Percentiles rank a stretch among this genome's conserved stretches.
These are phyloP conservation scores for Micrastur ruficollis DNA, from an alignment of 2,797 vertebrate genomes.

Conservation along the genomic window DNA sequence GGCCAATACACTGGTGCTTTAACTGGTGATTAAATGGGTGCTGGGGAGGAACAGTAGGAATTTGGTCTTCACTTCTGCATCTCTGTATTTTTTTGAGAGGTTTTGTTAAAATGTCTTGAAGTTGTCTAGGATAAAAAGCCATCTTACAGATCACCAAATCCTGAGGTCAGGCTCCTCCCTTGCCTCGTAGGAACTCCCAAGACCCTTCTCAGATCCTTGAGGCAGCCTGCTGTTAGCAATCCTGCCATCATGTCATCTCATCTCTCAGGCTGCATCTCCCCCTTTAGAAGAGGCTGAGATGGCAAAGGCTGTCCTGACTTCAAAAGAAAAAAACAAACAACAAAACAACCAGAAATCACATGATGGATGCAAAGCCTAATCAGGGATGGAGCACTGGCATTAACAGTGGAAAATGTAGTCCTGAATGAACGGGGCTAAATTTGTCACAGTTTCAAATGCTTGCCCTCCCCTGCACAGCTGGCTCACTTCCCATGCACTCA, in stretches of 20 bases:
- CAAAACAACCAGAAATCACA: not conserved
- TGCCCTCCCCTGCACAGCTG: not conserved
- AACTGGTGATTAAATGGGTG: not conserved
- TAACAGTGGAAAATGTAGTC: constrained; percentile 13
- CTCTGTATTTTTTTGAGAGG: not conserved
- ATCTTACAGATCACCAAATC: not conserved
- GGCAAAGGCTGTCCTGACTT: not conserved
- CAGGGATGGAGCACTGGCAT: not conserved
- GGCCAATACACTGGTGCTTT: not conserved
- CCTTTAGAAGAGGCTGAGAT: not conserved
- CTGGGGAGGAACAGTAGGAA: not conserved
- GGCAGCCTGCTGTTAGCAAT: not conserved
- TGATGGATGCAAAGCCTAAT: not conserved
- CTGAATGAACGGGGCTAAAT: constrained; percentile 19
- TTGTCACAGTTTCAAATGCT: not conserved
- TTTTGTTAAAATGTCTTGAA: not conserved
- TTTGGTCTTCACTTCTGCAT: not conserved
- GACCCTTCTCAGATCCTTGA: not conserved
- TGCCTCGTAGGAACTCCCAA: not conserved
- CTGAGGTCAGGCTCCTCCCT: not conserved
- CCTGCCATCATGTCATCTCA: not conserved
- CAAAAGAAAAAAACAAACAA: not conserved
- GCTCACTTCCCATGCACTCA: not conserved
- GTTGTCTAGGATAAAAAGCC: not conserved
- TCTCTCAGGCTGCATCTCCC: not conserved